phyloP scores from a whole-genome alignment of 2,888 invertebrate genomes.

The Caenorhabditis angaria region DNA sequence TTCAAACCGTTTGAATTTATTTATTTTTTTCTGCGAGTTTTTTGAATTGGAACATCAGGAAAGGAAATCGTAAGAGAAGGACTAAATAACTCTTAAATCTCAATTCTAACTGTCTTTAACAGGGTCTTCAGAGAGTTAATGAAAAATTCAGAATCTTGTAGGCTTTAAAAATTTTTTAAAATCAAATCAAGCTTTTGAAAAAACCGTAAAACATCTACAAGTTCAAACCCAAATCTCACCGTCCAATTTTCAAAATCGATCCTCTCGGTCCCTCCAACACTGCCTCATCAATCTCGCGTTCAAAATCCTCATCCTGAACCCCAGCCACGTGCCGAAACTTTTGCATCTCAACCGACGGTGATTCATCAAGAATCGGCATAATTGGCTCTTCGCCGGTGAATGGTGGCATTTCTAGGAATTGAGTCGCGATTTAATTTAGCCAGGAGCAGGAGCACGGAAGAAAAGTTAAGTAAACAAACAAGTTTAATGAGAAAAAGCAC shows the following conservation, averaged over 20 bases:
- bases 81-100: no score
- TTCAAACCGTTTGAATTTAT: no score
- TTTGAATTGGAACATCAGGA: no score
- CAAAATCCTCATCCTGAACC: neutral
- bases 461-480: no score
- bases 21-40: no score
- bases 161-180: neutral
- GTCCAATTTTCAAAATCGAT: conserved; percentile 1
- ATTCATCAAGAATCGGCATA: neutral
- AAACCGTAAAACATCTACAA: neutral
- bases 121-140: no score
- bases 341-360: neutral
- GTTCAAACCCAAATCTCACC: neutral
- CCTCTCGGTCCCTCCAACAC: neutral
- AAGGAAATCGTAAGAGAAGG: no score
- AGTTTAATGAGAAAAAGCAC: no score
- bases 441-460: no score
- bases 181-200: neutral
- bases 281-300: neutral
- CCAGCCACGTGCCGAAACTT: neutral
- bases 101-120: no score
- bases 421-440: no score
- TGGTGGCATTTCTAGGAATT: neutral
- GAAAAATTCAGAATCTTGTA: no score
- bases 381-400: neutral